These are phyloP conservation scores for Hypanus sabinus DNA, from an alignment of 2,113 vertebrate genomes.

Conservation along the genomic window DNA sequence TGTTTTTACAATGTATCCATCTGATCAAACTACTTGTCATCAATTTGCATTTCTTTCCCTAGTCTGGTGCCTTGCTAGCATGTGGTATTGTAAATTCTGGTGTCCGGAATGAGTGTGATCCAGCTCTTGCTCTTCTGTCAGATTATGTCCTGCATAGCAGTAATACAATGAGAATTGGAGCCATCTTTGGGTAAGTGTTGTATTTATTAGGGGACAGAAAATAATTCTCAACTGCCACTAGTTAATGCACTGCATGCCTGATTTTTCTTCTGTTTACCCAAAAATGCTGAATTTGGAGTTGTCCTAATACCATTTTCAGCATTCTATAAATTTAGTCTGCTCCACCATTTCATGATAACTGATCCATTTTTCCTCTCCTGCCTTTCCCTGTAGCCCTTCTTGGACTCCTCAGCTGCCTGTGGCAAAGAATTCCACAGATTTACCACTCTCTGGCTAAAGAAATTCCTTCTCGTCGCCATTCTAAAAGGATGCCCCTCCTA, in stretches of 20 bases:
- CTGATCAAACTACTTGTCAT: neutral
- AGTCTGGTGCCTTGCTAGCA: conserved; percentile 91
- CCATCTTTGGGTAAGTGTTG: conserved; percentile 88
- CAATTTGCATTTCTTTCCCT: conserved; percentile 31
- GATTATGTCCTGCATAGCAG: conserved; percentile 97
- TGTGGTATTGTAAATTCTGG: conserved; percentile 96
- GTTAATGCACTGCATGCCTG: neutral
- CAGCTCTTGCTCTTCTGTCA: conserved; percentile 85
- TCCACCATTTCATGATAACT: too few species aligned
- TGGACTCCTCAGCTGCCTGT: too few species aligned
- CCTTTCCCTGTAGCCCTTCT: too few species aligned
- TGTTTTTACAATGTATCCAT: neutral
- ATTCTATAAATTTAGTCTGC: neutral
- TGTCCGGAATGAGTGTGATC: conserved; percentile 95
- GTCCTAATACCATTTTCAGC: neutral
- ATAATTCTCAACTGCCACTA: neutral
- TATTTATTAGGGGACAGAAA: neutral
- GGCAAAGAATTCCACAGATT: too few species aligned
- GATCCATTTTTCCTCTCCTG: too few species aligned
- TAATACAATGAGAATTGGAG: conserved; percentile 93
- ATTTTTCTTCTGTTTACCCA: neutral
- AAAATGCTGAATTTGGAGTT: neutral
- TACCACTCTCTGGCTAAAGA: too few species aligned
- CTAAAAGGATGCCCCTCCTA: too few species aligned
- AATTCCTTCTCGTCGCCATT: too few species aligned